These are phyloP conservation scores for Sardinella longiceps DNA, from an alignment of 2,797 vertebrate species.

Conservation along the genomic window DNA sequence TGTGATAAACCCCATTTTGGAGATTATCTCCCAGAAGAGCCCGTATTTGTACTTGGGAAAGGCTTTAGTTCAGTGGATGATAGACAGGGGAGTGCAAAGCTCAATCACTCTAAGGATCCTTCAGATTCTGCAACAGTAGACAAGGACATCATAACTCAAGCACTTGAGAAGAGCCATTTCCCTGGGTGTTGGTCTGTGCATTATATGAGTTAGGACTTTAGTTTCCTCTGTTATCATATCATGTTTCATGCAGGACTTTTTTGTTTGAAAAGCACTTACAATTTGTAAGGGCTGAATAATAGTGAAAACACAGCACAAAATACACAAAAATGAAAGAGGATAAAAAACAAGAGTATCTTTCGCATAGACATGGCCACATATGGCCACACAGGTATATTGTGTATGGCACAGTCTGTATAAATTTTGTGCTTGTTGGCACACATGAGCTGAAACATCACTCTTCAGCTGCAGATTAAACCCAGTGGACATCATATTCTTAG, in stretches of 20 bases:
- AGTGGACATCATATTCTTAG: constrained; percentile 24
- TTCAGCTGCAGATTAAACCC: constrained; percentile 4
- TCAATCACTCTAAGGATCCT: neutral
- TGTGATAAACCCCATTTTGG: neutral
- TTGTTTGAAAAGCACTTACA: neutral
- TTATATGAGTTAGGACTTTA: neutral
- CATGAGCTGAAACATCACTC: constrained; percentile 8
- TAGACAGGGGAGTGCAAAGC: neutral
- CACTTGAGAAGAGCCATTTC: neutral
- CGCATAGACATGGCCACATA: neutral
- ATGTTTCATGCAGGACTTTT: neutral
- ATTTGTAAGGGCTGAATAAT: neutral
- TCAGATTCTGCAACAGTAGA: neutral
- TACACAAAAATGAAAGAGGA: neutral
- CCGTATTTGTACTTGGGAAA: neutral
- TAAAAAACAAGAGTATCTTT: neutral
- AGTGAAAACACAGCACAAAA: neutral
- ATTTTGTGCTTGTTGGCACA: neutral
- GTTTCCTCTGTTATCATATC: neutral
- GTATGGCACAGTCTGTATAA: neutral
- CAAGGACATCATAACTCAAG: neutral
- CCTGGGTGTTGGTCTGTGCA: neutral
- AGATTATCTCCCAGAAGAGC: neutral
- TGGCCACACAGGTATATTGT: neutral
- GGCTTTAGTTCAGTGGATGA: neutral